phyloP scores from a whole-genome alignment of 2,888 invertebrate species.

The Pollenia labialis region DNA sequence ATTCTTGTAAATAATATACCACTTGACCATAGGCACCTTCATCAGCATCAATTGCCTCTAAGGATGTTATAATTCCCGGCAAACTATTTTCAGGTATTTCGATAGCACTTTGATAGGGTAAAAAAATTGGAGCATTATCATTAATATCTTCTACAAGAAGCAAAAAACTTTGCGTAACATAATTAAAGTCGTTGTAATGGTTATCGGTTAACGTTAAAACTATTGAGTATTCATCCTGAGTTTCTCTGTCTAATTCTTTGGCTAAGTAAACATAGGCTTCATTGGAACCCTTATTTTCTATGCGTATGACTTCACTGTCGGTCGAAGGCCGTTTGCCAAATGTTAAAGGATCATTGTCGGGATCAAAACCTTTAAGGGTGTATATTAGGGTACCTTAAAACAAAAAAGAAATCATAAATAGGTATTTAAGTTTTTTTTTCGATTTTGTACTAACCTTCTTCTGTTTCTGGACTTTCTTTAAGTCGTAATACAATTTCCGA shows the following conservation, averaged over 20 bases:
- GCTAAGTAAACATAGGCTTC: slow-evolving; percentile 95
- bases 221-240: slow-evolving; percentile 94
- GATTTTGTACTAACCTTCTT: slow-evolving; percentile 88
- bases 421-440: not conserved
- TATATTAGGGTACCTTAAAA: slow-evolving; percentile 91
- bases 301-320: slow-evolving; percentile 92
- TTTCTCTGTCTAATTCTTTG: slow-evolving; percentile 95
- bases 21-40: slow-evolving; percentile 97
- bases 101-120: slow-evolving; percentile 92
- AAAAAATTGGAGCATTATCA: slow-evolving; percentile 95
- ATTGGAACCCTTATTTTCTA: slow-evolving; percentile 91
- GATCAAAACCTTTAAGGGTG: slow-evolving; percentile 92
- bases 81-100: slow-evolving; percentile 91
- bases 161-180: slow-evolving; percentile 94
- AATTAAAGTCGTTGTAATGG: slow-evolving; percentile 93
- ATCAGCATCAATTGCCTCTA: slow-evolving; percentile 95
- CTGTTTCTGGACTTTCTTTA: slow-evolving; percentile 94
- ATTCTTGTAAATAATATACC: slow-evolving; percentile 92
- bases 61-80: slow-evolving; percentile 90
- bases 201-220: slow-evolving; percentile 95
- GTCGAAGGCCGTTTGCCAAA: slow-evolving; percentile 93
- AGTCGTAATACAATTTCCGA: slow-evolving; percentile 95
- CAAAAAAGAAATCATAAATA: not conserved
- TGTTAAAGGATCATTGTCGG: slow-evolving; percentile 92
- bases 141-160: slow-evolving; percentile 96